These are phyloP conservation scores for Drosophila multiciliata DNA, from an alignment of 2,888 invertebrate genomes.

Conservation along the genomic window DNA sequence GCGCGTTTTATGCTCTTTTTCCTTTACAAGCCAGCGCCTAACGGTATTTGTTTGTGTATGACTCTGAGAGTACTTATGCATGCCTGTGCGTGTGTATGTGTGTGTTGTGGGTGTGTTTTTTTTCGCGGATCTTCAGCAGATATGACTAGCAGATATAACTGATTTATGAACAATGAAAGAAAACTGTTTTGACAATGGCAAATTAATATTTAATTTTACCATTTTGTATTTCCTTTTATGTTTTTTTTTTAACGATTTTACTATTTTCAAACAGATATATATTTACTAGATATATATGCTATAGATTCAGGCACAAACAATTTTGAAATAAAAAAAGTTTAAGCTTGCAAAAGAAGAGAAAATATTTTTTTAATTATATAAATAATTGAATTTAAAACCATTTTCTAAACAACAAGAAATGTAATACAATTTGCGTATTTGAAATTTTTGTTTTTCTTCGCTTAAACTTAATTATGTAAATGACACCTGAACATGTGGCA, in stretches of 20 bases:
- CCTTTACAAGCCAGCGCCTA: conserved; percentile 60
- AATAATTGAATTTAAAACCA: background rate
- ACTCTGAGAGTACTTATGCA: background rate
- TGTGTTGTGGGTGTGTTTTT: conserved; percentile 1
- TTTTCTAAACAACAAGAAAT: background rate
- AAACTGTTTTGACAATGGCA: background rate
- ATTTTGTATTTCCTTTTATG: background rate
- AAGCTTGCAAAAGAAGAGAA: too few species aligned
- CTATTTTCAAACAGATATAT: background rate
- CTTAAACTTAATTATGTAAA: background rate
- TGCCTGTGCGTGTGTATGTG: conserved; percentile 1
- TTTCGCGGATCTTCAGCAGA: conserved; percentile 1
- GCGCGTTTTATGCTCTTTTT: conserved; percentile 49
- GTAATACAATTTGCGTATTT: background rate
- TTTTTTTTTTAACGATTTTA: background rate
- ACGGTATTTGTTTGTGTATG: conserved; percentile 45
- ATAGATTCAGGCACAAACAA: background rate
- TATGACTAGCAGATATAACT: background rate
- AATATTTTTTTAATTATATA: too few species aligned
- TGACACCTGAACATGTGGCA: background rate
- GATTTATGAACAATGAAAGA: background rate
- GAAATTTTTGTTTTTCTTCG: too few species aligned
- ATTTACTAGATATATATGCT: background rate
- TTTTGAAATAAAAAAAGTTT: too few species aligned
- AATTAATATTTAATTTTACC: background rate